Conservation (phyloP, 2,888 invertebrate species). For the Drosophila neonasuta region DNA sequence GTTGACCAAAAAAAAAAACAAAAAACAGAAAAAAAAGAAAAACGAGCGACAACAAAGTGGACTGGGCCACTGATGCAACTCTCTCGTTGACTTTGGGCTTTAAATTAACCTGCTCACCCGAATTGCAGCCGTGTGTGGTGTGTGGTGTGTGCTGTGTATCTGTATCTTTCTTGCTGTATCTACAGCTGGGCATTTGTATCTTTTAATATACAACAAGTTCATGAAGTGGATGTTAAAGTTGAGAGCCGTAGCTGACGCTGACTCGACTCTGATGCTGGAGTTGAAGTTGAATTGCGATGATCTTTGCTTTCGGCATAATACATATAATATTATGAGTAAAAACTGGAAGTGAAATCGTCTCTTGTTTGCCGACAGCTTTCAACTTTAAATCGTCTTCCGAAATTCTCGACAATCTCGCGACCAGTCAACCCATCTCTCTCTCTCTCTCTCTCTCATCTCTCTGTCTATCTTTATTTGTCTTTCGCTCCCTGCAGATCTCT, state of each 20-base stretch:
- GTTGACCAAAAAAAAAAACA: constrained; percentile 31
- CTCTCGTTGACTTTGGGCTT: constrained; percentile 39
- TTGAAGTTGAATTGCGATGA: constrained; percentile 62
- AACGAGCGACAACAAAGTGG: neutral
- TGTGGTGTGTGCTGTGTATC: constrained; percentile 17
- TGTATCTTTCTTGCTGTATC: constrained; percentile 14
- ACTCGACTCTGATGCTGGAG: constrained; percentile 33
- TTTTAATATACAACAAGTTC: constrained; percentile 40
- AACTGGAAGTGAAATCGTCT: constrained; percentile 70
- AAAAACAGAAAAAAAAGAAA: constrained; percentile 7
- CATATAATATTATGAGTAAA: constrained; percentile 23
- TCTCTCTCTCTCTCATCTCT: neutral
- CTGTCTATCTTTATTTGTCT: neutral
- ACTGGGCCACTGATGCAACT: constrained; percentile 37
- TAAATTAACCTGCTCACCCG: constrained; percentile 65
- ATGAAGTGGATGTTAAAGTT: constrained; percentile 45
- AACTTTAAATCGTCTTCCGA: constrained; percentile 39
- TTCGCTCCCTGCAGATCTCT: constrained; percentile 9
- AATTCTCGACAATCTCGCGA: constrained; percentile 50
- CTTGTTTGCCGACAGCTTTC: constrained; percentile 32
- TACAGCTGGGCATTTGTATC: constrained; percentile 30
- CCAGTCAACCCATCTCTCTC: neutral
- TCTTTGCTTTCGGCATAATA: constrained; percentile 58
- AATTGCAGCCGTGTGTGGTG: constrained; percentile 35
- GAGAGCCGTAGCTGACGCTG: constrained; percentile 1